Percentiles rank a stretch among this genome's conserved stretches.
These are phyloP conservation scores for Sycophila texana DNA, from an alignment of 2,888 invertebrate genomes.

Conservation along the genomic window DNA sequence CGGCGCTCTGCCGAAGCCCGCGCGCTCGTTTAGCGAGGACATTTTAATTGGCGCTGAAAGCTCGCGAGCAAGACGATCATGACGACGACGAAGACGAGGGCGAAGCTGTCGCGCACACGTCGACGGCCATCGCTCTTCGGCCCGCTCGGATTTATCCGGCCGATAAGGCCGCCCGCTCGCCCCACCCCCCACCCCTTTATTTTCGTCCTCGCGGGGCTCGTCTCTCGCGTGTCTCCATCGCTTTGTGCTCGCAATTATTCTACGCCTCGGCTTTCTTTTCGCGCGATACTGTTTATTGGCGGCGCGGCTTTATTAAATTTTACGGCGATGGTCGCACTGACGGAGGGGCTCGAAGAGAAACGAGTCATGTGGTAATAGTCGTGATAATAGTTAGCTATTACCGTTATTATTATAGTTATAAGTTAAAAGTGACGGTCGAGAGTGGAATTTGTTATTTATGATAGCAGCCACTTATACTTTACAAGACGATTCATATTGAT, in stretches of 20 bases:
- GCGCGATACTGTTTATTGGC: no score
- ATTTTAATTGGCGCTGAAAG: slow-evolving; percentile 73
- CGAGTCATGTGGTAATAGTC: no score
- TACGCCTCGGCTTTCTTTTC: background rate
- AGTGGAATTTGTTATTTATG: no score
- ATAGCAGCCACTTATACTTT: no score
- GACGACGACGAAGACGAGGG: slow-evolving; percentile 50
- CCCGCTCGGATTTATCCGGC: slow-evolving; percentile 47
- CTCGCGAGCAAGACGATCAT: slow-evolving; percentile 59
- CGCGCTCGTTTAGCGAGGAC: slow-evolving; percentile 66
- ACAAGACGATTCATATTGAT: no score
- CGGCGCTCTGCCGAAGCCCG: slow-evolving; percentile 24
- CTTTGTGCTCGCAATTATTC: no score
- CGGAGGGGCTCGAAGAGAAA: no score
- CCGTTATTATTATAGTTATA: no score
- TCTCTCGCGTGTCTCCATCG: background rate
- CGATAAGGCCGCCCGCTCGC: slow-evolving; percentile 15
- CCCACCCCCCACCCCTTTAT: background rate
- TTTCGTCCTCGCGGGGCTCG: background rate
- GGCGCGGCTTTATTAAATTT: no score
- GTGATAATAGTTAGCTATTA: no score
- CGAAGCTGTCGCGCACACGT: slow-evolving; percentile 33
- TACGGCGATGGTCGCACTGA: no score
- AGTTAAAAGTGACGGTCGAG: no score
- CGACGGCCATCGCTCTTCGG: slow-evolving; percentile 51